A percentile compares a stretch with the other conserved stretches of the same genome.
Evolutionary conservation across 2,888 invertebrate genomes (phyloP).

Genomic region (Iphiclides podalirius): DNA sequence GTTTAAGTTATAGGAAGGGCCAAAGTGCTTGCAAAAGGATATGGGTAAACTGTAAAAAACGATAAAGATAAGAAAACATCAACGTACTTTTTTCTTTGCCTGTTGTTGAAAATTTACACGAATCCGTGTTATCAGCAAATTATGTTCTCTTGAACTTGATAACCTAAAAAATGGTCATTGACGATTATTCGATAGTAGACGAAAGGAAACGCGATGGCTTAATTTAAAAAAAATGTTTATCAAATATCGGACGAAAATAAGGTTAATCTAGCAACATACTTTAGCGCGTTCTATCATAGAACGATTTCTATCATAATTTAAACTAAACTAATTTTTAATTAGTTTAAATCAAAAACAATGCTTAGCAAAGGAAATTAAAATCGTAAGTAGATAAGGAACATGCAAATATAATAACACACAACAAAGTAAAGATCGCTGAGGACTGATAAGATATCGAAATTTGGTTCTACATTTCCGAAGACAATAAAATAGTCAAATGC

Average conservation of each 20-base stretch:
- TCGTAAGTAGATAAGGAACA: background rate
- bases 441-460: background rate
- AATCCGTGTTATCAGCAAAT: slow-evolving; percentile 21
- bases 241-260: background rate
- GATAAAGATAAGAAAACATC: slow-evolving; percentile 11
- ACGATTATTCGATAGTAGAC: slow-evolving; percentile 21
- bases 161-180: slow-evolving; percentile 23
- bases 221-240: slow-evolving; percentile 9
- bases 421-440: background rate
- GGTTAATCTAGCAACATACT: background rate
- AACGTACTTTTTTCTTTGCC: slow-evolving; percentile 6
- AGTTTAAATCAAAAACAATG: too few relatives aligned
- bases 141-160: slow-evolving; percentile 25
- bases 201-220: slow-evolving; percentile 16
- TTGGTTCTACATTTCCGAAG: background rate
- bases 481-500: background rate
- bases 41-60: slow-evolving; percentile 4
- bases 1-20: too few relatives aligned
- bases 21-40: too few relatives aligned
- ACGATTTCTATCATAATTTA: too few relatives aligned
- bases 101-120: slow-evolving; percentile 15
- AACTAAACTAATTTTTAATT: too few relatives aligned
- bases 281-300: too few relatives aligned
- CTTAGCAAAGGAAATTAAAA: background rate
- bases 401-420: background rate